phyloP scores from a whole-genome alignment of 2,888 invertebrate species.

The Arctia plantaginis region DNA sequence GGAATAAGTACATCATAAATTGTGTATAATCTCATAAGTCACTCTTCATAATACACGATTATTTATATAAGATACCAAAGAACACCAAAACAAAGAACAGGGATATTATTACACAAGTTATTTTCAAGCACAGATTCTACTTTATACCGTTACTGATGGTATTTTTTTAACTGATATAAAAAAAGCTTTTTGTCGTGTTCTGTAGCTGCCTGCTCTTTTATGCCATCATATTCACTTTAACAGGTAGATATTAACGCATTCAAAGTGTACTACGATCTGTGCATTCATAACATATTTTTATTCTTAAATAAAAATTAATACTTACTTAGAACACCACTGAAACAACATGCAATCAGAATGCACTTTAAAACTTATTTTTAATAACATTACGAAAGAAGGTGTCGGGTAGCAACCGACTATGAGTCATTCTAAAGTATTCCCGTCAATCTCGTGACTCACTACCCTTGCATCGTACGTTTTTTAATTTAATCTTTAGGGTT shows the following conservation, averaged over 20 bases:
- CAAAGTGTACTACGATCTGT: neutral
- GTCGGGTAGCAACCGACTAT: slow-evolving; percentile 38
- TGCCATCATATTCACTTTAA: neutral
- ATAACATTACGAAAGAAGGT: slow-evolving; percentile 24
- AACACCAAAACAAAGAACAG: too few species aligned
- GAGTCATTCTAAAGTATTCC: slow-evolving; percentile 36
- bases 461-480: slow-evolving; percentile 36
- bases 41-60: too few species aligned
- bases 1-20: too few species aligned
- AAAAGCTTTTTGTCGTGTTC: neutral
- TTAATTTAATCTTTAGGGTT: slow-evolving; percentile 48
- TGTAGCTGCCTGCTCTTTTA: neutral
- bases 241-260: neutral
- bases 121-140: neutral
- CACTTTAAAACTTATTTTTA: slow-evolving; percentile 5
- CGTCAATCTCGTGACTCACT: slow-evolving; percentile 51
- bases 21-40: too few species aligned
- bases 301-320: neutral
- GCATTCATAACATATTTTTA: too few species aligned
- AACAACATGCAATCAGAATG: neutral
- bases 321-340: neutral
- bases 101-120: neutral
- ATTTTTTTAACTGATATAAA: neutral
- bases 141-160: neutral
- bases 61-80: too few species aligned